Evolutionary conservation across 2,888 invertebrate species (phyloP).

Genomic region (Auanema freiburgensis): DNA sequence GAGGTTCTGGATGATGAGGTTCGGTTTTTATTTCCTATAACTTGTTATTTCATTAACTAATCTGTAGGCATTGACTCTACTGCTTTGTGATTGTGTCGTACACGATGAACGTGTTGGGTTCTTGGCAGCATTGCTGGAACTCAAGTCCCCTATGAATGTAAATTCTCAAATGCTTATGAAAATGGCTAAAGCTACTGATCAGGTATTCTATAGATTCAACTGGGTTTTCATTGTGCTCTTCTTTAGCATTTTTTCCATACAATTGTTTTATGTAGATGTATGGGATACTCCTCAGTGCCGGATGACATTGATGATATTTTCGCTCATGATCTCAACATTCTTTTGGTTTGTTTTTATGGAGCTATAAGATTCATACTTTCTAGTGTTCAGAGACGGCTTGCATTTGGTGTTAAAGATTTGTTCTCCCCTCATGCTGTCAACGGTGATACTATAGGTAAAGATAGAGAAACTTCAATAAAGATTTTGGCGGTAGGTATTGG

Average conservation of each 20-base stretch:
- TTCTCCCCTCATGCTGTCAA: conserved; percentile 48
- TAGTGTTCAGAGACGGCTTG: conserved; percentile 42
- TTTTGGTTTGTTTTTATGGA: conserved; percentile 38
- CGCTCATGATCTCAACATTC: conserved; percentile 43
- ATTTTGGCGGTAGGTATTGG: conserved; percentile 29
- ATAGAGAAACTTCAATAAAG: conserved; percentile 41
- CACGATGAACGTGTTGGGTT: conserved; percentile 42
- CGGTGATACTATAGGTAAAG: conserved; percentile 34
- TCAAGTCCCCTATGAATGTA: conserved; percentile 34
- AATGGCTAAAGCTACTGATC: conserved; percentile 44
- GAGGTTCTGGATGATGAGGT: conserved; percentile 40
- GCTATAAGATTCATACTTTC: no score
- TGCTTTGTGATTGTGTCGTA: conserved; percentile 38
- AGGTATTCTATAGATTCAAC: conserved; percentile 34
- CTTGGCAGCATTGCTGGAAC: conserved; percentile 35
- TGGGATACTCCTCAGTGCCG: conserved; percentile 51
- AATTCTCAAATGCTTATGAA: conserved; percentile 48
- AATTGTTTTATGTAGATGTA: conserved; percentile 53
- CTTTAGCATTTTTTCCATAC: conserved; percentile 57
- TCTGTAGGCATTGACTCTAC: conserved; percentile 21
- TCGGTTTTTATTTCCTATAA: background rate
- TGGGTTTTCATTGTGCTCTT: no score
- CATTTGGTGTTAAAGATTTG: conserved; percentile 49
- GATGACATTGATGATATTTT: conserved; percentile 46
- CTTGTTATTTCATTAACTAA: background rate